Base-by-base conservation (phyloP, 2,113 vertebrate genomes). In the Platysteira castanea region DNA sequence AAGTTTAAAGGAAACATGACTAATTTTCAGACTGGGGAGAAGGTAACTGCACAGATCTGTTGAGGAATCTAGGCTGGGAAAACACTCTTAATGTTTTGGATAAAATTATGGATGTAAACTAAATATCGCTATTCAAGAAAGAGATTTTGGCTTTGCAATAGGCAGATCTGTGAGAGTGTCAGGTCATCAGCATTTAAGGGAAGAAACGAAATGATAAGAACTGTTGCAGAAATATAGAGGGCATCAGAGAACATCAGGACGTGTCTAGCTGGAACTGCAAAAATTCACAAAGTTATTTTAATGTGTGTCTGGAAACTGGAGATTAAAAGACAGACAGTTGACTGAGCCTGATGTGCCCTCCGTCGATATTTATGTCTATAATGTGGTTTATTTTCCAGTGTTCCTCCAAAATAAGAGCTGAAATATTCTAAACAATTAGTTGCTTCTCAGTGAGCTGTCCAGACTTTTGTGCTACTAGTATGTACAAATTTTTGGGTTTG, bases 11-110 rank as follows among this genome's bases (percentile, higher is more conserved):
- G 12, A 75, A 60, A 53, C 10, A 8, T 10, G 11, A 44, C 3
- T 12, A 28, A 0, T 69, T 68, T 69, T 87, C 6, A 14, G n/a
- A 27, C 6, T 21, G 11, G 1, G 1, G 4, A 50, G 9, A 30
- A 41, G 9, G 21, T 14, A 74, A 21, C 11, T 47, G 12, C 6
- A 37, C n/a, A 57, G 3, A 61, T 61, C 31, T 75, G 31, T 31
- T 42, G 11, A 70, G 39, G 5, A 63, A 31, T 5, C 3, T 35
- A 14, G 30, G 6, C 1, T 19, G 3, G 9, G 3, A 63, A 76
- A 68, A 6, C 2, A 65, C 26, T 1, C 3, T n/a, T 46, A 54
- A 26, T 16, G 3, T 59, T 78, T 61, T 20, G 3, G 11, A 9
- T 49, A 47, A 81, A 81, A 70, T 28, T n/a, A 10, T 14, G 11